Base-by-base conservation (phyloP, 30 jellyfish, hydroid and myxozoan species). In the Rhopilema esculentum region DNA sequence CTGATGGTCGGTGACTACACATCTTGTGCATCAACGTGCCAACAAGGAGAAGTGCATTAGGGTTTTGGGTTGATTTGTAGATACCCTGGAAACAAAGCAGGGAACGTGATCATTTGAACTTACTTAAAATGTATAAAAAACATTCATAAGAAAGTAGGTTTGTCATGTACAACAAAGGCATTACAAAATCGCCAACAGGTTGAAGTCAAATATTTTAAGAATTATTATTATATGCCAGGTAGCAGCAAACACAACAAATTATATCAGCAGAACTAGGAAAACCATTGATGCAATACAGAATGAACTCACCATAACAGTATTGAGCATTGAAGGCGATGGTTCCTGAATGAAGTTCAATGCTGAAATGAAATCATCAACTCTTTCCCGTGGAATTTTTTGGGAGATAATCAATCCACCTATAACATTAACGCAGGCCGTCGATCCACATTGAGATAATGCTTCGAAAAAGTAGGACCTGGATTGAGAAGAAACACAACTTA, bases 401-500 rank as follows among this genome's bases (percentile, higher is more conserved):
- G 86, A 22, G 52, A 62, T 78, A 33, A 74, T 74, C 77, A 85
- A 26, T 21, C 75, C 52, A 18, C 77, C 87, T 66, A 90, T 32
- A 72, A 91, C 68, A 53, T 71, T 64, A 4, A 95, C 93, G 81
- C 99, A 95, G n/a, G 92, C 31, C 17, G 92, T 88, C 12, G 97
- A 33, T 6, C 99, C 99, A 76, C 99, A 95, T 57, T 95, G 99
- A 0, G 99, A 91, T 92, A 95, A 48, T 15, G 95, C 97, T 48
- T 95, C 99, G 31, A 95, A 89, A 64, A 95, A 83, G 77, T 33
- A 95, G 4, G 93, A 52, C 86, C 99, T 95, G 57, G n/a, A n/a
- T 0, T 72, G 40, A n/a, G n/a, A n/a, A n/a, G n/a, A n/a, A n/a
- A n/a, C n/a, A n/a, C n/a, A n/a, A n/a, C n/a, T n/a, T n/a, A n/a